A percentile compares a stretch with the other conserved stretches of the same genome.
phyloP scores from a whole-genome alignment of 2,888 invertebrate species.

The Eucera pruinosa region DNA sequence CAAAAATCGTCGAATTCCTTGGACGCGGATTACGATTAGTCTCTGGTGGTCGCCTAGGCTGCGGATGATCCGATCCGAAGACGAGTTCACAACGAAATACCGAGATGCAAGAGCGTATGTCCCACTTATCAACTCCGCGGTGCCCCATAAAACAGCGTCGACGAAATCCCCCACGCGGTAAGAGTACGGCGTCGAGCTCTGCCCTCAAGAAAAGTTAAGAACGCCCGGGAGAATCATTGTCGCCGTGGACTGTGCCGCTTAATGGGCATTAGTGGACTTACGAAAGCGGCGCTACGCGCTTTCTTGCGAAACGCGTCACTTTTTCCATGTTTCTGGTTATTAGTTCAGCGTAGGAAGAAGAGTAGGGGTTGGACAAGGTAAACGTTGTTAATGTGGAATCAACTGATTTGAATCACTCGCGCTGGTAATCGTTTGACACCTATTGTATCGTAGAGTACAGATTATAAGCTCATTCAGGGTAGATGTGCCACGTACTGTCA shows the following conservation, averaged over 20 bases:
- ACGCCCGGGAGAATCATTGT: neutral
- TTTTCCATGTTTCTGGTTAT: too few species aligned
- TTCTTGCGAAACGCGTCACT: neutral
- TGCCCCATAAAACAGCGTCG: constrained; percentile 70
- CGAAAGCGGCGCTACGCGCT: too few species aligned
- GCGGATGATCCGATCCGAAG: constrained; percentile 71
- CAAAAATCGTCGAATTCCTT: neutral
- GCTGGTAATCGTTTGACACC: too few species aligned
- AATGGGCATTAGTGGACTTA: too few species aligned
- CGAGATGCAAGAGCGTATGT: constrained; percentile 81
- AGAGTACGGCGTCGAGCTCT: constrained; percentile 27
- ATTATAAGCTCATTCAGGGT: too few species aligned
- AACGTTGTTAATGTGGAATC: too few species aligned
- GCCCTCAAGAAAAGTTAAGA: constrained; percentile 23
- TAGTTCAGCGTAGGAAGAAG: too few species aligned
- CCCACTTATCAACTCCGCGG: constrained; percentile 81
- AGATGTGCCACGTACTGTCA: too few species aligned
- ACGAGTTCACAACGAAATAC: constrained; percentile 81
- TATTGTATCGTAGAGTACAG: too few species aligned
- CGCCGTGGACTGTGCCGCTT: neutral
- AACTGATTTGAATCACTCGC: too few species aligned
- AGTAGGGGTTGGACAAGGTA: too few species aligned
- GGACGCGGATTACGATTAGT: neutral
- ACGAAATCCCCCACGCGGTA: constrained; percentile 56
- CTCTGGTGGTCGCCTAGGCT: too few species aligned